phyloP scores from a whole-genome alignment of 2,113 vertebrate genomes.

The Gymnorhina tibicen region DNA sequence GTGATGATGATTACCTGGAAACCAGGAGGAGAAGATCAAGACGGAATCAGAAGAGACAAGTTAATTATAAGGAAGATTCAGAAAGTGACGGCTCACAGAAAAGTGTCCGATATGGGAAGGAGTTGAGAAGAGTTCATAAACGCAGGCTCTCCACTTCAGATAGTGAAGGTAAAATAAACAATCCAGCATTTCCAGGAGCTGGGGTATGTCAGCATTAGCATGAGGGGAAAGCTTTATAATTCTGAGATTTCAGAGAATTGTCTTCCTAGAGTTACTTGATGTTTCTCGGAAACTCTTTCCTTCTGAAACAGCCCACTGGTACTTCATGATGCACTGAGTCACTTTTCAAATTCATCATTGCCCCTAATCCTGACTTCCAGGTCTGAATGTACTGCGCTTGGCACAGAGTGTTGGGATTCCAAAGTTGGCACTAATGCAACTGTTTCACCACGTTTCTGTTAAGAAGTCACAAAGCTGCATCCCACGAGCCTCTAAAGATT shows the following conservation, averaged over 20 bases:
- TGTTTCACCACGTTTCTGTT: not conserved
- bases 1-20: conserved; percentile 87
- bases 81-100: conserved; percentile 88
- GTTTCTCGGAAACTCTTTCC: not conserved
- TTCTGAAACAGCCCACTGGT: not conserved
- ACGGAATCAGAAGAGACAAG: conserved; percentile 88
- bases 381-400: not conserved
- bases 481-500: not conserved
- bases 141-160: conserved; percentile 90
- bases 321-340: not conserved
- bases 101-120: conserved; percentile 74
- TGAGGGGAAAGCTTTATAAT: not conserved
- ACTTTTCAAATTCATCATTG: not conserved
- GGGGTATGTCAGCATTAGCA: not conserved
- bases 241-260: not conserved
- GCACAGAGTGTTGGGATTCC: not conserved
- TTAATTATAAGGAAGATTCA: conserved; percentile 97
- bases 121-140: conserved; percentile 75
- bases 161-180: conserved; percentile 82
- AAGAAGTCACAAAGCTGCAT: not conserved
- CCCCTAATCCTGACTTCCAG: not conserved
- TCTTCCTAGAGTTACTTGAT: not conserved
- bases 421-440: not conserved
- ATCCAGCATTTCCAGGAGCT: not conserved
- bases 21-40: conserved; percentile 86